phyloP scores from a whole-genome alignment of 2,113 vertebrate species.

The Gyps fulvus region DNA sequence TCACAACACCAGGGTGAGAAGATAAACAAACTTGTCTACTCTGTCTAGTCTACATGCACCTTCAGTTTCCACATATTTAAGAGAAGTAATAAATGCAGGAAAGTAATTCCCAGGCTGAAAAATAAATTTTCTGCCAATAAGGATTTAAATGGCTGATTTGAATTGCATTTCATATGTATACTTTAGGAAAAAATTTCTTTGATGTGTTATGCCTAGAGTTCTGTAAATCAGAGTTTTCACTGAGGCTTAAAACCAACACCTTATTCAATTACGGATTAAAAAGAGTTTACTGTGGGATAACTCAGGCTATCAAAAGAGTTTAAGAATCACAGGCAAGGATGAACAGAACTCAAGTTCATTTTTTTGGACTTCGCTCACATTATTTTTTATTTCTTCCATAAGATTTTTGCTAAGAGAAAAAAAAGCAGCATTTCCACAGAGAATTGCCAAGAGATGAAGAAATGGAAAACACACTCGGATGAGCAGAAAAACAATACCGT shows the following conservation, averaged over 20 bases:
- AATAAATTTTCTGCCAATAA: conserved; percentile 1
- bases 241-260: conserved; percentile 43
- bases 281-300: conserved; percentile 12
- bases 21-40: neutral
- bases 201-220: neutral
- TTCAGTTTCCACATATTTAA: neutral
- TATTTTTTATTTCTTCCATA: neutral
- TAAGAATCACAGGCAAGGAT: conserved; percentile 13
- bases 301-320: conserved; percentile 26
- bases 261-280: conserved; percentile 28
- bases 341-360: neutral
- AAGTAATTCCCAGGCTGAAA: neutral
- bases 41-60: neutral
- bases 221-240: conserved; percentile 26
- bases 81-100: neutral
- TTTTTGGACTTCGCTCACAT: neutral
- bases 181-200: neutral
- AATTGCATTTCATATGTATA: neutral
- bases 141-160: conserved; percentile 10
- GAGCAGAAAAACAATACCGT: conserved; percentile 6
- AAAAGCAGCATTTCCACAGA: neutral
- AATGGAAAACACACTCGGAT: conserved; percentile 35
- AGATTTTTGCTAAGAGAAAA: neutral
- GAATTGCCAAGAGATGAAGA: conserved; percentile 56
- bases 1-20: neutral